A percentile compares a stretch with the other conserved stretches of the same genome.
Conservation (phyloP, 2,113 vertebrate species). For the Elaphurus davidianus region DNA sequence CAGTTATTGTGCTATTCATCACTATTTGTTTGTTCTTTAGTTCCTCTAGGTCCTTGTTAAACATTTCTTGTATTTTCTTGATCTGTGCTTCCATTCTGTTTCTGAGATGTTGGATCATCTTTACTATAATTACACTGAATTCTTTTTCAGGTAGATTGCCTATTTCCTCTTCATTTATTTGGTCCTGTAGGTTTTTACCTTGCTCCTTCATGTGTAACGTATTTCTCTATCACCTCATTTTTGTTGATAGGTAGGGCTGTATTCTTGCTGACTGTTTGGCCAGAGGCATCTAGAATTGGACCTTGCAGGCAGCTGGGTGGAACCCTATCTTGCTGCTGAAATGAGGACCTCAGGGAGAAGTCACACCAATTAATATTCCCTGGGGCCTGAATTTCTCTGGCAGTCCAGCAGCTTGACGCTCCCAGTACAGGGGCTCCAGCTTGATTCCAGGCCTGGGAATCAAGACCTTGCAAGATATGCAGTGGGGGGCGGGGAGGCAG, state of each 20-base stretch:
- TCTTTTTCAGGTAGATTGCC: neutral
- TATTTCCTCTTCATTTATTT: neutral
- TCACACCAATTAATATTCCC: neutral
- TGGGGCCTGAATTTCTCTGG: neutral
- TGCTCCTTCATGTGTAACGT: neutral
- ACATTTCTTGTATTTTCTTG: neutral
- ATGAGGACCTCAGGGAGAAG: neutral
- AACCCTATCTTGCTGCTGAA: neutral
- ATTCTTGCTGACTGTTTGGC: neutral
- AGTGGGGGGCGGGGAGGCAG: neutral
- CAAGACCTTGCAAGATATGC: neutral
- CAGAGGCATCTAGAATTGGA: neutral
- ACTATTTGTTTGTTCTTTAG: neutral
- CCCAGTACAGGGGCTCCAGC: neutral
- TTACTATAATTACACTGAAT: neutral
- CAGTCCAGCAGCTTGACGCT: neutral
- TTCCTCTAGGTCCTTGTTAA: neutral
- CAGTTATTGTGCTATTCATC: neutral
- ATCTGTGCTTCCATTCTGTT: neutral
- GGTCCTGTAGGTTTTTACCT: neutral
- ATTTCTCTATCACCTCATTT: neutral
- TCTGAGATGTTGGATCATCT: neutral
- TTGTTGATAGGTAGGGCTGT: neutral
- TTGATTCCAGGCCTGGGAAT: neutral
- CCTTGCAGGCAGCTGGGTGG: neutral